A percentile compares a stretch with the other conserved stretches of the same genome.
Evolutionary conservation across 2,113 vertebrate species (phyloP).

Genomic region (Tichodroma muraria): DNA sequence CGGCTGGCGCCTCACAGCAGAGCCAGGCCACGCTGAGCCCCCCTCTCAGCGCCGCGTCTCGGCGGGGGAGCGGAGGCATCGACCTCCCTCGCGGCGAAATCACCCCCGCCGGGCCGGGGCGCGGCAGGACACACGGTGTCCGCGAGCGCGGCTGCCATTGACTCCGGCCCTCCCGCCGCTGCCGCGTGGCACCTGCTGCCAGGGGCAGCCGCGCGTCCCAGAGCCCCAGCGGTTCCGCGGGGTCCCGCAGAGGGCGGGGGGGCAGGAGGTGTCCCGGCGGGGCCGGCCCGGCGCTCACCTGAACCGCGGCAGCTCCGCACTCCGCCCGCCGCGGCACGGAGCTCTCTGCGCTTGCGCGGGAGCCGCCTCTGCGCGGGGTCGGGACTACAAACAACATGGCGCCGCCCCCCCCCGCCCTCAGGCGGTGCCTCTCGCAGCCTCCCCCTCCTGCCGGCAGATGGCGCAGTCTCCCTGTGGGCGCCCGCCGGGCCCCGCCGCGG

Average conservation of each 20-base stretch:
- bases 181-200: neutral
- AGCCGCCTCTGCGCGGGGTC: neutral
- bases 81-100: too few relatives aligned
- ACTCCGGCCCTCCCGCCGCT: neutral
- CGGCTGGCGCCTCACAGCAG: neutral
- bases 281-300: neutral
- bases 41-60: neutral
- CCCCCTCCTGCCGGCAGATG: neutral
- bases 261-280: neutral
- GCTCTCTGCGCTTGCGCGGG: neutral
- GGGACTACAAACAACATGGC: neutral
- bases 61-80: neutral
- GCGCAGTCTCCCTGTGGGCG: neutral
- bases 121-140: neutral
- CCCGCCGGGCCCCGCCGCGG: too few relatives aligned
- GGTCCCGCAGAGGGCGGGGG: too few relatives aligned
- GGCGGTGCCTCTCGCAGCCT: neutral
- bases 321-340: neutral
- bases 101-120: neutral
- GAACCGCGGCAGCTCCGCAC: neutral
- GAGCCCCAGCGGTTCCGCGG: too few relatives aligned
- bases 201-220: neutral
- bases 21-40: neutral
- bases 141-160: neutral
- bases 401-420: neutral